A percentile compares a stretch with the other conserved stretches of the same genome.
These are phyloP conservation scores for Apteryx mantelli DNA, from an alignment of 2,113 vertebrate species.

Conservation along the genomic window DNA sequence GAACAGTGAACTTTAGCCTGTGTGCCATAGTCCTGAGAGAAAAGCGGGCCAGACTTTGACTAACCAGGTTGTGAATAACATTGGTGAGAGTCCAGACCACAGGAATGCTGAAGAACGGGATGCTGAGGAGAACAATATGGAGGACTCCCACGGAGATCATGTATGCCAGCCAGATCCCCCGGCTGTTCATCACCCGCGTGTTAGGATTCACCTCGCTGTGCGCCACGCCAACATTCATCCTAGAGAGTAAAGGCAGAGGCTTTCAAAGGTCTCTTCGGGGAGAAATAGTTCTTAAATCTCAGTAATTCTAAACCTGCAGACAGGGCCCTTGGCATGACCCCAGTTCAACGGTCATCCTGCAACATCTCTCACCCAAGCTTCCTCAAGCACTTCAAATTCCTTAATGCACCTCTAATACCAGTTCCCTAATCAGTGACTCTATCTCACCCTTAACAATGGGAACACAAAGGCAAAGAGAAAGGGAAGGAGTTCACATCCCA, in stretches of 20 bases:
- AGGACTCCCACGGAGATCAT: slow-evolving; percentile 85
- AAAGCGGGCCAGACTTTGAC: neutral
- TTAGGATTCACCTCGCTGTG: slow-evolving; percentile 98
- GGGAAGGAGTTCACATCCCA: too few species aligned
- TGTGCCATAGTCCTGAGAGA: neutral
- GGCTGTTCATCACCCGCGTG: slow-evolving; percentile 93
- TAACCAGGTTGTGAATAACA: slow-evolving; percentile 94
- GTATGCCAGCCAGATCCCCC: slow-evolving; percentile 94
- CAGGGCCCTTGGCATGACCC: neutral
- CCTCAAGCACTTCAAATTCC: neutral
- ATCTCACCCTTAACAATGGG: neutral
- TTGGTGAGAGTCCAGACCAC: slow-evolving; percentile 96
- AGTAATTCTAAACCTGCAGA: too few species aligned
- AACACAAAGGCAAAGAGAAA: too few species aligned
- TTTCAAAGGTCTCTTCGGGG: neutral
- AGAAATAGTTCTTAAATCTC: neutral
- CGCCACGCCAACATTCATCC: slow-evolving; percentile 96
- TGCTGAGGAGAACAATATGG: slow-evolving; percentile 90
- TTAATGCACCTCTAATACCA: neutral
- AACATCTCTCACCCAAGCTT: neutral
- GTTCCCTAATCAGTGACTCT: rapidly evolving
- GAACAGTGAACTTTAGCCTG: rapidly evolving
- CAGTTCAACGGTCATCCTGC: neutral
- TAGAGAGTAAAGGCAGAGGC: neutral
- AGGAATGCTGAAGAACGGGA: slow-evolving; percentile 92